A percentile compares a stretch with the other conserved stretches of the same genome.
Evolutionary conservation across 1,140 invertebrate genomes (phyloP).

Genomic region (Episyrphus balteatus): DNA sequence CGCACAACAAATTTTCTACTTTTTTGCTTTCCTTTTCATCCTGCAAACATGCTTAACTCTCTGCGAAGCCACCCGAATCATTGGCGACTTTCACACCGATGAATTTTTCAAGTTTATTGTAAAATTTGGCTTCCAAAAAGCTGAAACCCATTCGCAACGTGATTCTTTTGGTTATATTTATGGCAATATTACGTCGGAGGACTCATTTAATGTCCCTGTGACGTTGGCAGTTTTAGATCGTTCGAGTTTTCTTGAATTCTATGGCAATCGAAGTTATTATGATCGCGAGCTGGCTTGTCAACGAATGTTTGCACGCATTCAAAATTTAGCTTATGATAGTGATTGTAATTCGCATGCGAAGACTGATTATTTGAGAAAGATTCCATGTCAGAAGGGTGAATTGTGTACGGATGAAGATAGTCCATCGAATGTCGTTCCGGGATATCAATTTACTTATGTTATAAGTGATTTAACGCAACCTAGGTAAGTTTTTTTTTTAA

Average conservation of each 20-base stretch:
- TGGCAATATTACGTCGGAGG: constrained; percentile 75
- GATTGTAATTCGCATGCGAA: constrained; percentile 61
- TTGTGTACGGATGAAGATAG: constrained; percentile 82
- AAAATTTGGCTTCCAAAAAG: constrained; percentile 95
- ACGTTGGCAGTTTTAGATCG: constrained; percentile 81
- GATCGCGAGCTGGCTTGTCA: constrained; percentile 53
- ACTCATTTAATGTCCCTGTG: constrained; percentile 49
- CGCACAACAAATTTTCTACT: too few species aligned
- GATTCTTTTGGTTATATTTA: constrained; percentile 89
- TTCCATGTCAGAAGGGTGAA: constrained; percentile 69
- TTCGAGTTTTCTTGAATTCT: constrained; percentile 78
- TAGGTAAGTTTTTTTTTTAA: constrained; percentile 46
- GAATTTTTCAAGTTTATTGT: constrained; percentile 85
- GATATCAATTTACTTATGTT: constrained; percentile 87
- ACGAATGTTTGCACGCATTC: constrained; percentile 75
- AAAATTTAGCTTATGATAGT: constrained; percentile 71
- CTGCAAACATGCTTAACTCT: too few species aligned
- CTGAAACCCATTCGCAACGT: constrained; percentile 66
- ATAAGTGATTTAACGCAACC: constrained; percentile 80
- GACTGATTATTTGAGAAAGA: constrained; percentile 75
- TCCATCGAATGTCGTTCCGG: constrained; percentile 70
- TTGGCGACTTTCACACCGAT: constrained; percentile 51
- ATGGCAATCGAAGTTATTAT: constrained; percentile 50
- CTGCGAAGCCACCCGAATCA: constrained; percentile 19
- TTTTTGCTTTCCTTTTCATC: too few species aligned